phyloP scores from a whole-genome alignment of 1,140 invertebrate species.

The Scaptomyza hsui region DNA sequence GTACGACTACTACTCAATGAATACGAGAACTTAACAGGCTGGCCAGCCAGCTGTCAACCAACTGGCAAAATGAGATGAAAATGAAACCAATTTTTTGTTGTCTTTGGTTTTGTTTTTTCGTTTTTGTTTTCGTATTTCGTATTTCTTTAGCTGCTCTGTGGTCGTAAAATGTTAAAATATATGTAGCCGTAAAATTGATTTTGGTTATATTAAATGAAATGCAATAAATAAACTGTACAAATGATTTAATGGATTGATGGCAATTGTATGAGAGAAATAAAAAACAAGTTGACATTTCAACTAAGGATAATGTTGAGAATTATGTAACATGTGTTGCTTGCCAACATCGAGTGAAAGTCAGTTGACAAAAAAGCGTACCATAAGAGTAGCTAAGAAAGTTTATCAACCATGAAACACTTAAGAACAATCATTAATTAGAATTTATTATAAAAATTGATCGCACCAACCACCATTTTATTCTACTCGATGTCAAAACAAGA shows the following conservation, averaged over 20 bases:
- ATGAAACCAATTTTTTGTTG: conserved; percentile 53
- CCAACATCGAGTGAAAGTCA: background rate
- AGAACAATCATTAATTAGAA: conserved; percentile 40
- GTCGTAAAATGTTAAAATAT: conserved; percentile 67
- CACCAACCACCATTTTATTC: conserved; percentile 1
- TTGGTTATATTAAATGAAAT: conserved; percentile 54
- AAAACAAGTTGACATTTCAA: conserved; percentile 42
- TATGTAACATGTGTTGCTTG: conserved; percentile 5
- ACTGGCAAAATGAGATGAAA: conserved; percentile 57
- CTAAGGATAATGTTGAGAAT: conserved; percentile 52
- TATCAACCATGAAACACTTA: too few species aligned
- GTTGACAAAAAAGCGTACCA: too few species aligned
- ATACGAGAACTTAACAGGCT: conserved; percentile 37
- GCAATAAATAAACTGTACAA: conserved; percentile 71
- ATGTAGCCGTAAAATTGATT: conserved; percentile 74
- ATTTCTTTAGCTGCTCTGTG: conserved; percentile 4
- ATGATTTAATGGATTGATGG: conserved; percentile 58
- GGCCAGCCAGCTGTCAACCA: conserved; percentile 64
- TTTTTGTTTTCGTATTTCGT: too few species aligned
- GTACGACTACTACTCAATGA: conserved; percentile 9
- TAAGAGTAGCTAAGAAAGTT: too few species aligned
- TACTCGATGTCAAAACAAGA: conserved; percentile 40
- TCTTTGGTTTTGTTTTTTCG: conserved; percentile 11
- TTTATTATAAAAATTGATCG: conserved; percentile 18
- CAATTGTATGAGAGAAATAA: conserved; percentile 11